Percentiles rank a stretch among this genome's conserved stretches.
phyloP scores from a whole-genome alignment of 1,140 invertebrate species.

The Gryllus bimaculatus region DNA sequence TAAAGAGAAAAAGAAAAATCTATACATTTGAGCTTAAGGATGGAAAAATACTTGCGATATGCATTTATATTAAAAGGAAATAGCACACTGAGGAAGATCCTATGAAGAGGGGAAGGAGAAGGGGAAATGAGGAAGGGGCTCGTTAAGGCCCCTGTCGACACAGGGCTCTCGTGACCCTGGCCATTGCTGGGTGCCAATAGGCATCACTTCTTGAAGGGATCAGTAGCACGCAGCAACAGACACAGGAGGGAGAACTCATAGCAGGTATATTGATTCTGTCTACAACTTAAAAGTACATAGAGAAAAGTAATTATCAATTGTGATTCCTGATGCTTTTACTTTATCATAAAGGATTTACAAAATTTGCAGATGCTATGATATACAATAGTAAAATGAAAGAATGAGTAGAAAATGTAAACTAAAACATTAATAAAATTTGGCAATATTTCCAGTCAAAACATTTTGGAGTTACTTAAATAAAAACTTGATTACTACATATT shows the following conservation, averaged over 20 bases:
- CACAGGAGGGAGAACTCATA: background rate
- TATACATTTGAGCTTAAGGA: too few relatives aligned
- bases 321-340: background rate
- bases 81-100: background rate
- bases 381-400: background rate
- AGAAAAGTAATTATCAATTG: background rate
- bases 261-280: background rate
- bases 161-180: background rate
- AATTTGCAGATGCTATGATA: background rate
- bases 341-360: background rate
- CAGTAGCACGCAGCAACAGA: background rate
- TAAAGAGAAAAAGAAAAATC: too few relatives aligned
- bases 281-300: background rate
- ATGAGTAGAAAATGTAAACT: background rate
- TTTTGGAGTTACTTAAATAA: too few relatives aligned
- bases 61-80: background rate
- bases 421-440: background rate
- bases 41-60: too few relatives aligned
- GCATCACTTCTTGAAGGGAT: background rate
- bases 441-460: too few relatives aligned
- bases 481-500: too few relatives aligned
- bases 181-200: background rate
- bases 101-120: background rate
- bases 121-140: background rate
- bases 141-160: background rate